Evolutionary conservation across 2,797 vertebrate species (phyloP), one percentile per base, ranked within the genome.

Genomic region (Rhadinocentrus ornatus): DNA sequence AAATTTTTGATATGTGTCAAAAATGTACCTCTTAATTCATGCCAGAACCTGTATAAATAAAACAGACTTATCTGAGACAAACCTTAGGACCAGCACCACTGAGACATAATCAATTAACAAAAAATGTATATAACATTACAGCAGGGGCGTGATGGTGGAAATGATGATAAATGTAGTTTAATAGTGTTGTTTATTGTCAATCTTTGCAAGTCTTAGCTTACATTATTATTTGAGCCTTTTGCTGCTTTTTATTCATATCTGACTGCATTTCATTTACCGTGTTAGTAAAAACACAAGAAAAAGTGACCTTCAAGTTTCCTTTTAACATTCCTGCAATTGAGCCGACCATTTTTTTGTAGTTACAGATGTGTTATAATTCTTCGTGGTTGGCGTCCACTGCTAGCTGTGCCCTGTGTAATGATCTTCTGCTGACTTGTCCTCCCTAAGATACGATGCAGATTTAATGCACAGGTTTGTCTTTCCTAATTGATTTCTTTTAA

Each of bases 401-500:
- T 53, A 6, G 13, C 63, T 62, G 44, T 57, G 71, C 58, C 76
- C 77, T 10, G 58, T 20, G 62, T 82, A 78, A 80, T 71, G 73
- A 84, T 70, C 74, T 66, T 71, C 64, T 79, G 68, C 61, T 62
- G 53, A 75, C 44, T 3, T 57, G 67, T 83, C 78, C 67, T 66
- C 78, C 68, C 62, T 70, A 58, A 73, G 77, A 83, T 72, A 53
- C 34, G 2, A 65, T 80, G 46, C 62, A 80, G 71, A 85, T 89
- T 89, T 89, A 90, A 90, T 85, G 82, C 79, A 80, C 70, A 72
- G 68, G 79, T 86, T 87, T 78, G 71, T 86, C 82, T 84, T 77
- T 74, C 66, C 68, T 83, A 91, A 92, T 88, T 88, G 86, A 91
- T 91, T 90, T 87, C 75, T 90, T 91, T 90, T 89, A 80, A 91